Evolutionary conservation across 2,113 vertebrate species (phyloP).

Genomic region (Syngnathoides biaculeatus): DNA sequence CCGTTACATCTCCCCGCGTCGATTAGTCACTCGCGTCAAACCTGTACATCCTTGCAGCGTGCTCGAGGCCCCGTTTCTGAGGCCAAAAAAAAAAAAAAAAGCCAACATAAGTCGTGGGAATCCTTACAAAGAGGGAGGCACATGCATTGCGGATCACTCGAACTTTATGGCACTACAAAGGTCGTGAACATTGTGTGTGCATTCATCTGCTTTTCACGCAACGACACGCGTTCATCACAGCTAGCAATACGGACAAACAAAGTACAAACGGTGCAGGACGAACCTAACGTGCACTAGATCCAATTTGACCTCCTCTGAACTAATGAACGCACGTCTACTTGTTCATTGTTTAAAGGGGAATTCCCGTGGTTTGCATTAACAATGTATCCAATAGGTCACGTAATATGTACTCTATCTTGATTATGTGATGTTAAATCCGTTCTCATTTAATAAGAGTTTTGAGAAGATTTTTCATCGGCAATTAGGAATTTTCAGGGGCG

Average conservation of each 20-base stretch:
- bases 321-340: not conserved
- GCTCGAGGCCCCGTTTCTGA: conserved; percentile 54
- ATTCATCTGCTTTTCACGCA: conserved; percentile 13
- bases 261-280: not conserved
- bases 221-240: conserved; percentile 31
- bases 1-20: conserved; percentile 26
- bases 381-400: too few relatives aligned
- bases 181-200: conserved; percentile 22
- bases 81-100: conserved; percentile 35
- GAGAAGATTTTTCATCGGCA: too few relatives aligned
- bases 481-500: too few relatives aligned
- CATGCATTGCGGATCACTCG: conserved; percentile 31
- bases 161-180: conserved; percentile 26
- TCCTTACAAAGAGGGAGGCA: conserved; percentile 33
- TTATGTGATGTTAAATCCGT: too few relatives aligned
- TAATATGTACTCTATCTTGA: too few relatives aligned
- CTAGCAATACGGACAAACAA: conserved; percentile 14
- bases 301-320: not conserved
- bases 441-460: too few relatives aligned
- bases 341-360: not conserved
- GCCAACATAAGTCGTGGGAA: conserved; percentile 14
- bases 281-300: not conserved
- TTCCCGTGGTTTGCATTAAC: too few relatives aligned
- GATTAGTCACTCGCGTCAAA: conserved; percentile 79
- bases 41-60: conserved; percentile 85